Base-by-base conservation (phyloP, 2,797 vertebrate genomes). In the Danionella dracula region DNA sequence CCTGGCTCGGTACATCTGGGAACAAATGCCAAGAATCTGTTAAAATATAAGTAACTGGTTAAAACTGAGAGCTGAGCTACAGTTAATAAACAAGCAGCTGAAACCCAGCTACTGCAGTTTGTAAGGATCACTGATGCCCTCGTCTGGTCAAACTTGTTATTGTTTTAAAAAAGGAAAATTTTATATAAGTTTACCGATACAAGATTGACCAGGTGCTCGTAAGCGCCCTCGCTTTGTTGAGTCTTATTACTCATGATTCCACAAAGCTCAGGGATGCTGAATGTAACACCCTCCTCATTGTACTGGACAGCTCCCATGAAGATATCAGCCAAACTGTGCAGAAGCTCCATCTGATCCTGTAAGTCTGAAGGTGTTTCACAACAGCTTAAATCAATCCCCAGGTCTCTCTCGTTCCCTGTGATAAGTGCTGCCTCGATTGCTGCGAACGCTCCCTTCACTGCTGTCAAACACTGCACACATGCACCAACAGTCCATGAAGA, bases 291-390 rank as follows among this genome's bases (percentile, higher is more conserved):
- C 60, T 88, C 89, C 41, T 84, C 75, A 11, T 94, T 88, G 73
- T 93, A 93, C 77, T 94, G 91, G 68, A 92, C 92, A 0, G 83
- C 68, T 8, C 86, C 87, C 78, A 90, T 92, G 48, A 94, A 49
- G 54, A 92, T 78, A 20, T 84, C 88, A 0, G 90, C 91, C 75
- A 94, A 42, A 59, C 71, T 88, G 62, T 81, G 76, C 67, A 92
- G 75, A 20, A 94, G 71, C 68, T 90, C 82, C 0, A 60, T 70
- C 72, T 80, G 79, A 77, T 94, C 91, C 0, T 85, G 78, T 0
- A 15, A 9, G 4, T 71, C 70, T 1, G 45, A 56, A 19, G 91
- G 81, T 1, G 68, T 46, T 10, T 80, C 75, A 59, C 93, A 94
- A 23, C 87, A 90, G 29, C 54, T 62, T 15, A 95, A 90, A 61